Evolutionary conservation across 2,797 vertebrate species (phyloP).

Genomic region (Pangasius larnaudii): DNA sequence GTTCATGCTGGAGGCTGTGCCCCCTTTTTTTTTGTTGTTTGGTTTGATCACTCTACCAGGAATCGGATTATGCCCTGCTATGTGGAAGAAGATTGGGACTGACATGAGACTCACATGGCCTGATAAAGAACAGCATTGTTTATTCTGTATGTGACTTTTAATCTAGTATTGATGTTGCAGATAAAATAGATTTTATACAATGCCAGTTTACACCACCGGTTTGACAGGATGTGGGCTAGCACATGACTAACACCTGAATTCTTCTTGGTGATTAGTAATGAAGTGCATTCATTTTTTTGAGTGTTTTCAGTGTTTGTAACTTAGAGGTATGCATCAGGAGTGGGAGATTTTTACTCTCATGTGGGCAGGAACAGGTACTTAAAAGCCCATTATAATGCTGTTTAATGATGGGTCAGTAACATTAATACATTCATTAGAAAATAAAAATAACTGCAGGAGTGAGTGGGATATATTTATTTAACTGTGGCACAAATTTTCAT

Average conservation of each 20-base stretch:
- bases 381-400: not conserved
- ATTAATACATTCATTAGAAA: not conserved
- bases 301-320: not conserved
- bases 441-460: not conserved
- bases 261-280: not conserved
- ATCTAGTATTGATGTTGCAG: no score
- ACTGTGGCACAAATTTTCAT: not conserved
- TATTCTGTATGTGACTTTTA: not conserved
- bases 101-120: not conserved
- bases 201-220: not conserved
- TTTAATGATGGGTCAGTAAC: not conserved
- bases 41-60: not conserved
- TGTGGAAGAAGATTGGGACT: not conserved
- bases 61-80: not conserved
- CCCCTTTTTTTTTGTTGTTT: not conserved
- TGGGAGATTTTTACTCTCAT: not conserved
- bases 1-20: conserved; percentile 12
- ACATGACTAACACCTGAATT: not conserved
- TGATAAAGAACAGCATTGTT: not conserved
- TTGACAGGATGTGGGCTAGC: not conserved
- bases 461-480: not conserved
- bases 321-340: not conserved
- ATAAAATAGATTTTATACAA: not conserved
- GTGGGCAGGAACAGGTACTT: not conserved
- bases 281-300: not conserved